Conservation (phyloP, 1,140 invertebrate genomes). For the Drosophila navojoa region DNA sequence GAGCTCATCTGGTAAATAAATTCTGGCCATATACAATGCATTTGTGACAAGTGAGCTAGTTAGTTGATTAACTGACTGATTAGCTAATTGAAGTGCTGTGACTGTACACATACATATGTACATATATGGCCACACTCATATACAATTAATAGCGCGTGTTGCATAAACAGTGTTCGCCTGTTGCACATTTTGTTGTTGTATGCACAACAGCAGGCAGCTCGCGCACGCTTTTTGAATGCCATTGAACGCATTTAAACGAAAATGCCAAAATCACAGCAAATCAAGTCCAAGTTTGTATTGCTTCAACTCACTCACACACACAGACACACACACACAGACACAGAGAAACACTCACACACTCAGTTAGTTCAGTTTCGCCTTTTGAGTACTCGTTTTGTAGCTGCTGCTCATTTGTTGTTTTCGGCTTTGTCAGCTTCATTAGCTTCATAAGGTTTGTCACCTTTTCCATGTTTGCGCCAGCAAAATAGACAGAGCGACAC, state of each 20-base stretch:
- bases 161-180: neutral
- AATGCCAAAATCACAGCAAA: slow-evolving; percentile 33
- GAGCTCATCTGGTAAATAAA: too few species aligned
- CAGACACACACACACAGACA: neutral
- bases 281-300: slow-evolving; percentile 41
- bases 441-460: slow-evolving; percentile 50
- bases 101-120: too few species aligned
- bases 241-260: slow-evolving; percentile 46
- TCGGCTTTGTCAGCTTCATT: slow-evolving; percentile 49
- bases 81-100: slow-evolving; percentile 9
- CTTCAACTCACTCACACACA: slow-evolving; percentile 2
- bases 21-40: too few species aligned
- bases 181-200: neutral
- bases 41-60: neutral
- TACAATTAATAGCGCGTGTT: too few species aligned
- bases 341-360: too few species aligned
- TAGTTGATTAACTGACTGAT: slow-evolving; percentile 11
- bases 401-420: slow-evolving; percentile 27
- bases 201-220: too few species aligned
- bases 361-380: slow-evolving; percentile 22
- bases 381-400: slow-evolving; percentile 26
- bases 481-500: slow-evolving; percentile 24
- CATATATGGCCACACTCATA: too few species aligned
- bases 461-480: slow-evolving; percentile 39
- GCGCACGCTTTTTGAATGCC: slow-evolving; percentile 16